A percentile compares a stretch with the other conserved stretches of the same genome.
phyloP scores from a whole-genome alignment of 2,797 vertebrate species.

The Nyctalus aviator region DNA sequence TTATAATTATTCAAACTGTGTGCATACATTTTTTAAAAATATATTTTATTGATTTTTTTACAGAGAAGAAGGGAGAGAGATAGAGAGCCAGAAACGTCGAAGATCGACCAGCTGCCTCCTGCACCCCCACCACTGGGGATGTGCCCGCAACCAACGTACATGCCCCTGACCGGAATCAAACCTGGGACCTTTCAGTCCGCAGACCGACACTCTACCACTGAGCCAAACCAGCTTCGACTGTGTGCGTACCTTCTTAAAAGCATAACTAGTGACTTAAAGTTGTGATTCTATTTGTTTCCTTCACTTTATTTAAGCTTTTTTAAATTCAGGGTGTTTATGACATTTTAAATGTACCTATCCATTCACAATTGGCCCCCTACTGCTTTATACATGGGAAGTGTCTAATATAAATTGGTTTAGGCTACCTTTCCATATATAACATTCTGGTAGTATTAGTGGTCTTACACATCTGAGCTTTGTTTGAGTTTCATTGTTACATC shows the following conservation, averaged over 20 bases:
- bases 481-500: constrained; percentile 12
- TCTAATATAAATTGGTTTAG: background rate
- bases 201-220: too few relatives aligned
- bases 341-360: background rate
- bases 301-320: constrained; percentile 18
- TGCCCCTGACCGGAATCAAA: too few relatives aligned
- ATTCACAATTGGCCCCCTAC: background rate
- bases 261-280: constrained; percentile 56
- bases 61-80: too few relatives aligned
- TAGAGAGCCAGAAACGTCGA: too few relatives aligned
- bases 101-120: too few relatives aligned
- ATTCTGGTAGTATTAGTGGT: background rate
- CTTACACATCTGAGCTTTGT: background rate
- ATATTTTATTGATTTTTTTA: too few relatives aligned
- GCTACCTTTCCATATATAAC: background rate
- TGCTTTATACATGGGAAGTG: background rate
- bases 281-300: constrained; percentile 37
- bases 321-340: background rate
- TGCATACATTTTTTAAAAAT: background rate
- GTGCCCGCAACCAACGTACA: too few relatives aligned
- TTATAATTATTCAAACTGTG: too few relatives aligned
- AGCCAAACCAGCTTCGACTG: too few relatives aligned
- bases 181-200: too few relatives aligned
- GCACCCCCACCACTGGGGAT: too few relatives aligned
- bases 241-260: constrained; percentile 58